Conservation (phyloP, 2,113 vertebrate species). For the Hyaena hyaena region DNA sequence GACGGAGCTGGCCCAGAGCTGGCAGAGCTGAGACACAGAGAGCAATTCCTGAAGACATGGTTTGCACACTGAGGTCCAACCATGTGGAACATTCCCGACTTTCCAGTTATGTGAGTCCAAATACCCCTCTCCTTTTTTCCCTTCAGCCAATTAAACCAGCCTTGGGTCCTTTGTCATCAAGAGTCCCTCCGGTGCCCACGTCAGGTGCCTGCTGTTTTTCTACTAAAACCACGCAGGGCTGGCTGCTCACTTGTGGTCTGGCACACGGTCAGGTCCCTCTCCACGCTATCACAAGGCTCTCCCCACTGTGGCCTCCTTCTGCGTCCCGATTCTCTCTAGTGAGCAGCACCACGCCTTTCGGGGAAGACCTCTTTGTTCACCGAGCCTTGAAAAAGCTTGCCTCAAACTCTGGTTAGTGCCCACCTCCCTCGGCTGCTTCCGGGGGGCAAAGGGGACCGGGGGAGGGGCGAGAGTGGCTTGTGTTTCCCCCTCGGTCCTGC, state of each 20-base stretch:
- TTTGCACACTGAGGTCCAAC: neutral
- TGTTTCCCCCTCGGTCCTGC: accelerated
- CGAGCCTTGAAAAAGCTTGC: neutral
- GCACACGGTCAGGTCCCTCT: neutral
- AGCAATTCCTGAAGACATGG: accelerated
- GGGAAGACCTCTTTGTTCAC: neutral
- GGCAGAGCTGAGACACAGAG: neutral
- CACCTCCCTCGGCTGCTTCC: neutral
- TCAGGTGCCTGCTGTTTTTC: accelerated
- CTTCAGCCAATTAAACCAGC: neutral
- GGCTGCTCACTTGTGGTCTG: accelerated
- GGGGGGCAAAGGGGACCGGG: neutral
- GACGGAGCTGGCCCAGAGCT: too few species aligned
- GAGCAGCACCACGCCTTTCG: too few species aligned
- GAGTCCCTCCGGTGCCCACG: accelerated
- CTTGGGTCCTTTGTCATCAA: neutral
- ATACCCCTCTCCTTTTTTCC: neutral
- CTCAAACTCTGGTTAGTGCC: neutral
- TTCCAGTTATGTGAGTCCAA: neutral
- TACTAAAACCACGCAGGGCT: accelerated
- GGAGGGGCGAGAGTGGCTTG: too few species aligned
- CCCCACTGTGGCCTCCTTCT: too few species aligned
- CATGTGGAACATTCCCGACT: neutral
- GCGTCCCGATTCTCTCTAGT: neutral
- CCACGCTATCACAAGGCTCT: neutral